Evolutionary conservation across 2,797 vertebrate genomes (phyloP).

Genomic region (Muraenolepis orangiensis): DNA sequence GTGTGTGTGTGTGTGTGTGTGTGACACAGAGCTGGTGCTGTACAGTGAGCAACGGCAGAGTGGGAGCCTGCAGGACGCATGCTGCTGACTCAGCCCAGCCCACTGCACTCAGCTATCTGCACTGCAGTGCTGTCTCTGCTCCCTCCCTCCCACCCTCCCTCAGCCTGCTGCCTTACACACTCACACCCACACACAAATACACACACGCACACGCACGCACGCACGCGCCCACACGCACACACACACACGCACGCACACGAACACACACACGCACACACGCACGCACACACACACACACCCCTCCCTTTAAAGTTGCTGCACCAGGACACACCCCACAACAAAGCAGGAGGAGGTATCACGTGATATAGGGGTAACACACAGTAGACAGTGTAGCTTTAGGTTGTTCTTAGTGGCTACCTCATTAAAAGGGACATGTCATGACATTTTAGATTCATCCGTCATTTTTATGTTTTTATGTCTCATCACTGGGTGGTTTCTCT

Average conservation of each 20-base stretch:
- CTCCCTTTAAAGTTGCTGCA: constrained; percentile 44
- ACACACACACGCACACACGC: constrained; percentile 34
- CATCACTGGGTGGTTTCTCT: neutral
- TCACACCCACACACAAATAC: constrained; percentile 5
- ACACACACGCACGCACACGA: constrained; percentile 13
- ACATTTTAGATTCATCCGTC: neutral
- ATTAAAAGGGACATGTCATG: neutral
- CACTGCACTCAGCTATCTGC: constrained; percentile 77
- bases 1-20: neutral
- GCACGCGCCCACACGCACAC: constrained; percentile 19
- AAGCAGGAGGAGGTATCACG: neutral
- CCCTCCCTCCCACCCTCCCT: constrained; percentile 32
- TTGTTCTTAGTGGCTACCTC: neutral
- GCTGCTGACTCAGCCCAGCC: constrained; percentile 76
- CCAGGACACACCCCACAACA: constrained; percentile 43
- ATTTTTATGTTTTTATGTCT: neutral
- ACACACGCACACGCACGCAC: constrained; percentile 9
- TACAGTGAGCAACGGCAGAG: constrained; percentile 60
- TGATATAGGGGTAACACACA: neutral
- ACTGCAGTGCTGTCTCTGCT: constrained; percentile 73
- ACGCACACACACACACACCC: constrained; percentile 30
- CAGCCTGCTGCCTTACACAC: constrained; percentile 47
- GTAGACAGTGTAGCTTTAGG: neutral
- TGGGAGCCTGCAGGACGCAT: constrained; percentile 65
- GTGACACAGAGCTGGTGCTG: constrained; percentile 31